Evolutionary conservation across 92 coral and sea anemone genomes (phyloP), one percentile per base, ranked within the genome.

Genomic region (Epizoanthus fatuus): DNA sequence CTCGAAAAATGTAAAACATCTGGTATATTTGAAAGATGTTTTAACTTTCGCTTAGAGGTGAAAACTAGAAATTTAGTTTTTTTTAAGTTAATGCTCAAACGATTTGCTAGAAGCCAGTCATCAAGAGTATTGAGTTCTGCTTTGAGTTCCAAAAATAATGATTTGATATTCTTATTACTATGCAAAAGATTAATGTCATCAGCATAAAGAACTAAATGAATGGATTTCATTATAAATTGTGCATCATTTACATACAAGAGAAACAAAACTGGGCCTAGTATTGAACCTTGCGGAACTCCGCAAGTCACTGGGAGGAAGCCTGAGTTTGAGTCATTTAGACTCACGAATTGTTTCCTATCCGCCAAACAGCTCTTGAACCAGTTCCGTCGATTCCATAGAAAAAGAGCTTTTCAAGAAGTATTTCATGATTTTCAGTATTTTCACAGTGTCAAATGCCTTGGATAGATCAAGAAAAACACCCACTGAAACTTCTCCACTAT

Each of bases 251-350:
- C 57, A 25, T 49, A 53, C 12, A 75, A 49, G 37, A 75, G 81
- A 75, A 75, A 75, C 5, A 75, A 29, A 3, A 78, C 63, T 6
- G 83, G 83, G 5, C 83, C 83, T 13, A 78, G 83, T 15, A 78
- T 78, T 56, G 83, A 78, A n/a, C 38, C 38, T 16, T 52, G 81
- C 0, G 81, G 81, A 8, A 74, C 44, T 10, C 81, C 66, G 51
- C 29, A 17, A 9, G 77, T 22, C 6, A 35, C 44, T 22, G 77
- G 16, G 4, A 40, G 29, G 53, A 12, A 6, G 15, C 63, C 47
- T 56, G 83, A 78, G 15, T 59, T 56, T 22, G n/a, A 67, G 2
- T 15, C 72, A 37, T 74, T 47, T 17, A 74, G 11, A 3, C 45
- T 20, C 0, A 74, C 81, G 58, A 51, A 72, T 14, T 72, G 77